Evolutionary conservation across 64 coral and sea anemone species (phyloP), one percentile per base, ranked within the genome.

Genomic region (Stylophora pistillata): DNA sequence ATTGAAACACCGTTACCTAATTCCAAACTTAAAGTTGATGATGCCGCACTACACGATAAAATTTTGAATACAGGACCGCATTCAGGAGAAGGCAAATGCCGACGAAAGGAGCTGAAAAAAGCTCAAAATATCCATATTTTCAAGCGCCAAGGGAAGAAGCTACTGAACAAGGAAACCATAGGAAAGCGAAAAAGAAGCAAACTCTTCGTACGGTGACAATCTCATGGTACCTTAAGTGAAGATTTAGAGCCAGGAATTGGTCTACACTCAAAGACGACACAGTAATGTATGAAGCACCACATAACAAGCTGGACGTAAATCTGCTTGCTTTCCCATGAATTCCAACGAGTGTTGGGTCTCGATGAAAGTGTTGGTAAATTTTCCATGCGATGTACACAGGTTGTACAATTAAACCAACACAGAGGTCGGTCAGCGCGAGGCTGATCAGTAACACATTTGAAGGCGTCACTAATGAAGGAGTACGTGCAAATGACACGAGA

Each of bases 11-110:
- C 4, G 34, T 53, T 52, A 41, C 3, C 20, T 52, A 33, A 76
- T 76, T 23, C 33, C 30, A 76, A 21, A 76, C 32, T 34, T 76
- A 33, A 52, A 76, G 33, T 18, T 76, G 73, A 76, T 76, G 73
- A 0, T 33, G 73, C 23, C 73, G 18, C 5, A 76, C 73, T 1
- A 53, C 37, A 9, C 73, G 33, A 37, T 76, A 76, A 21, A 76
- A 53, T 76, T 76, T 76, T 15, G 53, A 76, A 52, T 76, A 76
- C 73, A 76, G 73, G 18, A 76, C 73, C 9, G 33, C 73, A 52
- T 76, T 76, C 23, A 76, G 5, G 32, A 76, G 32, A 15, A 76
- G 32, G 34, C 32, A 53, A 15, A 76, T 15, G 30, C 30, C 41
- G 17, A 37, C 34, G 14, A 21, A 10, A 13, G 73, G 32, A 20